These are phyloP conservation scores for Camelus dromedarius DNA, from an alignment of 2,113 vertebrate genomes.

Conservation along the genomic window DNA sequence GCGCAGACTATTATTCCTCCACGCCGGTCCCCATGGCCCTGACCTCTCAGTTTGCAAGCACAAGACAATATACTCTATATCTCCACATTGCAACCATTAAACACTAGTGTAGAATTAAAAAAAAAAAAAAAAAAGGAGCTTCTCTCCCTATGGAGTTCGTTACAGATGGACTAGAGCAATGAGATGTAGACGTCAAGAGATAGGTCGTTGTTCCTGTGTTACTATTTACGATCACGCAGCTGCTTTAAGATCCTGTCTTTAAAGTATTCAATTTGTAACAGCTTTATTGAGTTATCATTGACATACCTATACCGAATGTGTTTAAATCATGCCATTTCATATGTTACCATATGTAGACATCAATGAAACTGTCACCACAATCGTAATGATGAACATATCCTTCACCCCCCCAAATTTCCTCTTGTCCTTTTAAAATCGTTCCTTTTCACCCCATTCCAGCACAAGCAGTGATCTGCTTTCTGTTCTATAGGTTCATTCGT, in stretches of 20 bases:
- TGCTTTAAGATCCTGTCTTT: background rate
- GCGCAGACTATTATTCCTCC: slow-evolving; percentile 81
- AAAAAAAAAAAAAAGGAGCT: rapidly evolving
- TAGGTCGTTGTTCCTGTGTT: background rate
- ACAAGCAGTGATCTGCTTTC: background rate
- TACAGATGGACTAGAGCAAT: background rate
- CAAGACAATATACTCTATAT: background rate
- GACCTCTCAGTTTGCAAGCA: background rate
- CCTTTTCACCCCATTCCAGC: background rate
- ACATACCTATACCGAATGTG: background rate
- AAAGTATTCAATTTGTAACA: background rate
- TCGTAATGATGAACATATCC: background rate
- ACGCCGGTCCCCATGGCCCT: background rate
- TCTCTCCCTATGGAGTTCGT: background rate
- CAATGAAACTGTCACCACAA: background rate
- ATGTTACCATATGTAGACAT: background rate
- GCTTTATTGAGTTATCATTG: slow-evolving; percentile 40
- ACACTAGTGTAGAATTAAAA: background rate
- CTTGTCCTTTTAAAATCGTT: background rate
- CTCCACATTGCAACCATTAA: background rate
- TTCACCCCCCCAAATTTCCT: background rate
- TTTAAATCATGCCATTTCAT: slow-evolving; percentile 22
- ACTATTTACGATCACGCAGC: background rate
- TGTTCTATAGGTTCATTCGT: background rate
- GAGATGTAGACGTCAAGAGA: background rate